Evolutionary conservation across 1,140 invertebrate genomes (phyloP), one percentile per base, ranked within the genome.

Genomic region (Stegodyphus mimosarum): DNA sequence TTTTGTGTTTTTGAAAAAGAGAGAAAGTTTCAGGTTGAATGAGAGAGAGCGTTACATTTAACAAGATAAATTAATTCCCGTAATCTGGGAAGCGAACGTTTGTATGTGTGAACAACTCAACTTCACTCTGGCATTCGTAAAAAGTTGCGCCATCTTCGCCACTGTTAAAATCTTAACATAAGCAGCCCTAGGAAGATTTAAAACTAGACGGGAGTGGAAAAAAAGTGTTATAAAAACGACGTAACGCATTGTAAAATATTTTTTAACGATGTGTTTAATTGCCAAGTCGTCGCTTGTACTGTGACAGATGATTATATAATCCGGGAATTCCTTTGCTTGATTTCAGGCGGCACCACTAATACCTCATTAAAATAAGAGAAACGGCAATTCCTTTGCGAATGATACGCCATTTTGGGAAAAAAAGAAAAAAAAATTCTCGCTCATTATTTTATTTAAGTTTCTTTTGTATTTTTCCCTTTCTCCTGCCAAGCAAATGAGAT

Each of bases 21-120:
- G 71, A 75, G 72, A 84, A 76, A 75, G 81, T 84, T 84, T 75
- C 81, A 76, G 78, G 78, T 80, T 80, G 78, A 80, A 72, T 80
- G 67, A 55, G 71, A 83, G 33, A 83, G n/a, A 67, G 81, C 72
- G 73, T 84, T 84, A 60, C 81, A 76, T 84, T 84, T 84, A 84
- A 84, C 81, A 75, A 84, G 81, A 84, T 84, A 76, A 75, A 84
- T 84, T 84, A 84, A 84, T 84, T 84, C 81, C 72, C n/a, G 63
- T 84, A 84, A 84, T 84, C 81, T 76, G 60, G 72, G 72, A 76
- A 50, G 81, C 72, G 81, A 18, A 76, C 73, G 72, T 81, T 51
- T 72, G 55, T 81, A 78, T 78, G 76, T 80, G 77, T 52, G 79
- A 81, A 81, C 70, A 73, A 70, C 77, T 71, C 63, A 60, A 69